Percentiles rank a stretch among this genome's conserved stretches.
phyloP scores from a whole-genome alignment of 2,113 vertebrate species.

The Thryonomys swinderianus region DNA sequence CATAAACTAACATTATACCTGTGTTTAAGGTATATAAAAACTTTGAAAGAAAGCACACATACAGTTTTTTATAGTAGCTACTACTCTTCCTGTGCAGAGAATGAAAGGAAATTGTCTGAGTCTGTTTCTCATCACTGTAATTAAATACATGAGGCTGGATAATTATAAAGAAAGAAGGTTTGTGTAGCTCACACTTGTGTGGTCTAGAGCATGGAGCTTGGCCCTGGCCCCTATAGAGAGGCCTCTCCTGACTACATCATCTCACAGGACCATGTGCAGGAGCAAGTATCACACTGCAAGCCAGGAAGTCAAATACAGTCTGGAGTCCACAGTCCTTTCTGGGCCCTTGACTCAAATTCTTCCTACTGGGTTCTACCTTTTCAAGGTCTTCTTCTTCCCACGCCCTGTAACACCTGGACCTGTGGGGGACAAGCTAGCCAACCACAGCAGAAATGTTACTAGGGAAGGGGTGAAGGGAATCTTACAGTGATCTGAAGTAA shows the following conservation, averaged over 20 bases:
- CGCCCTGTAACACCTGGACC: no score
- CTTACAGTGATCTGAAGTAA: background rate
- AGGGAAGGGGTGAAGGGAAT: no score
- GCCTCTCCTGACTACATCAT: no score
- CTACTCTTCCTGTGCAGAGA: background rate
- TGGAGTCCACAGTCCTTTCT: background rate
- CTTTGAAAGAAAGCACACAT: background rate
- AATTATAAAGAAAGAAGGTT: background rate
- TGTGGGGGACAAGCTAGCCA: no score
- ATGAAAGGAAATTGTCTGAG: background rate
- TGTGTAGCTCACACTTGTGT: background rate
- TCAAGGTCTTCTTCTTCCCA: no score
- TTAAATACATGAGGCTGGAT: background rate
- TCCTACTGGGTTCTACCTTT: rapidly evolving
- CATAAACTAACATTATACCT: background rate
- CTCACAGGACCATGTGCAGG: background rate
- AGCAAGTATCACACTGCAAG: background rate
- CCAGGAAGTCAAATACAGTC: background rate
- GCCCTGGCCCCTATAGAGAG: background rate
- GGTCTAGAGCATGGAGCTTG: no score
- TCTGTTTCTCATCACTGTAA: background rate
- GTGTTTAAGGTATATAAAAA: background rate
- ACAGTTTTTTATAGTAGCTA: background rate
- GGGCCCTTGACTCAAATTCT: background rate
- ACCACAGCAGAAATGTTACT: no score